Base-by-base conservation (phyloP, 2,113 vertebrate genomes). In the Macroglossus sobrinus region DNA sequence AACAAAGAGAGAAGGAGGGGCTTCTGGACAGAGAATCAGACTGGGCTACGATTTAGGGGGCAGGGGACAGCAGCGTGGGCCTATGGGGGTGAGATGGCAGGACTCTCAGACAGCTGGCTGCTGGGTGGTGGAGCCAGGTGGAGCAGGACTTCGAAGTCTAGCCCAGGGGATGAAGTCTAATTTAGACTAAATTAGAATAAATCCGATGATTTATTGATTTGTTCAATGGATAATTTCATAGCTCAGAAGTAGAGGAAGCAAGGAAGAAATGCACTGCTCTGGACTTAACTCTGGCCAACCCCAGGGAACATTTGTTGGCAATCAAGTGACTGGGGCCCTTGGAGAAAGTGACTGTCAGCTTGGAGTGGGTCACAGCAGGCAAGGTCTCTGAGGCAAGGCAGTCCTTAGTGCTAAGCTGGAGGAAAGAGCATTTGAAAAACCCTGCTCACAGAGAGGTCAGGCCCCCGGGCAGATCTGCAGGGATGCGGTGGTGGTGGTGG, bases 191-290 rank as follows among this genome's bases (percentile, higher is more conserved):
- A 24, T 64, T 80, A 84, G 71, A 87, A 75, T 94, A 87, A 87
- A 92, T 79, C 69, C 90, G 93, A 92, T 96, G 92, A 87, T 96
- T 94, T 95, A 88, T 92, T 94, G 96, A 97, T 95, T 94, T 47
- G 84, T 72, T 76, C 95, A 47, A 43, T 7, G 76, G 95, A 50
- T 96, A 92, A 96, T 96, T 96, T 94, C 94, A 90, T 81, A 90
- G 89, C 59, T 94, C 76, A 90, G 53, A 88, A 84, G 53, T 40
- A 15, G 61, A 93, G 38, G 68, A 84, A 86, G 40, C n/a, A 50
- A 80, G 53, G 76, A 75, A 97, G 79, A 97, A 91, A 84, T 9
- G 9, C 19, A 38, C 53, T 59, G 16, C 24, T 13, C 87, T 82
- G 86, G 68, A 75, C 40, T 91, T 66, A 53, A 55, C 35, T 91